Conservation (phyloP, 2,797 vertebrate species). For the Catharus ustulatus region DNA sequence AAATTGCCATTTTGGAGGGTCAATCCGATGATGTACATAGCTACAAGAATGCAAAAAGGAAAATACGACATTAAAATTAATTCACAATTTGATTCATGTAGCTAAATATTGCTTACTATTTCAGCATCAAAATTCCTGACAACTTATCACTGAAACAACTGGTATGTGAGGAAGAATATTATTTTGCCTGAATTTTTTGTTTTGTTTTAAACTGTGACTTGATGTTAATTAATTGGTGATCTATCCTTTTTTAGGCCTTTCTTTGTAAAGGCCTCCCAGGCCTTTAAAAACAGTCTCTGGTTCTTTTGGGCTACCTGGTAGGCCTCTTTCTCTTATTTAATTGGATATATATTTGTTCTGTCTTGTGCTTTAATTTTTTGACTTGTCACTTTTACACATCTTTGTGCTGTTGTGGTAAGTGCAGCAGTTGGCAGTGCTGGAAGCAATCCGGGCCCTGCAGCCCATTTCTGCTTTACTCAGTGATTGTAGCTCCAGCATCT, state of each 20-base stretch:
- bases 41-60: not conserved
- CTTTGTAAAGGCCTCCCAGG: not conserved
- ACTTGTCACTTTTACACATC: constrained; percentile 4
- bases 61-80: not conserved
- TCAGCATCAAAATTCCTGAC: not conserved
- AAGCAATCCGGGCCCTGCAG: constrained; percentile 3
- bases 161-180: not conserved
- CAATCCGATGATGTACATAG: not conserved
- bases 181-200: not conserved
- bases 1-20: not conserved
- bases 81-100: not conserved
- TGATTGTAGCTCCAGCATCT: not conserved
- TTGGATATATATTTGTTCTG: not conserved
- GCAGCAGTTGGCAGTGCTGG: constrained; percentile 21
- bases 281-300: not conserved
- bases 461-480: not conserved
- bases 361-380: constrained; percentile 18
- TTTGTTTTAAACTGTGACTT: not conserved
- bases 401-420: not conserved
- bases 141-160: not conserved
- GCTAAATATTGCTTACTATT: not conserved
- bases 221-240: not conserved
- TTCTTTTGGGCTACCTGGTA: constrained; percentile 1
- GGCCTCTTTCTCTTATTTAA: not conserved
- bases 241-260: not conserved